These are phyloP conservation scores for Ceraclea dissimilis DNA, from an alignment of 2,888 invertebrate species.

Conservation along the genomic window DNA sequence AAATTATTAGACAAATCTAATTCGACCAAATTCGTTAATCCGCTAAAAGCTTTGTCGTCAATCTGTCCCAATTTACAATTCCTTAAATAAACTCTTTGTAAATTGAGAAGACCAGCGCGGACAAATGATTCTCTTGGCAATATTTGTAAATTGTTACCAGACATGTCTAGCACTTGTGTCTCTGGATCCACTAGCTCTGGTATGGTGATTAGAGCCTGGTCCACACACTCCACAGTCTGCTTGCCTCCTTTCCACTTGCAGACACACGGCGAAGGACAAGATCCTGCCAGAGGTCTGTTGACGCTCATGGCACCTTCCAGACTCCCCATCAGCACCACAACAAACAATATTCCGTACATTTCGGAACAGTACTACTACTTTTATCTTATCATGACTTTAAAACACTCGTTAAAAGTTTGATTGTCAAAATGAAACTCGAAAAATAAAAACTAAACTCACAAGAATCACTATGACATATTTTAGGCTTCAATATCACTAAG, in stretches of 20 bases:
- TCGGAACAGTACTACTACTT: background rate
- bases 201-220: conserved; percentile 73
- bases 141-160: conserved; percentile 78
- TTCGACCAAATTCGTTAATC: conserved; percentile 83
- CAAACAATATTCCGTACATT: conserved; percentile 14
- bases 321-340: conserved; percentile 15
- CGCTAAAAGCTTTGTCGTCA: conserved; percentile 75
- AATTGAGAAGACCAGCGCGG: conserved; percentile 71
- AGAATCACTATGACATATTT: background rate
- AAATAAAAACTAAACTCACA: background rate
- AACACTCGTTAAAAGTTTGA: conserved; percentile 1
- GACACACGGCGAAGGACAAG: conserved; percentile 70
- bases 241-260: conserved; percentile 95
- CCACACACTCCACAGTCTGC: conserved; percentile 85
- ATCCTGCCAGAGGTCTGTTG: conserved; percentile 45
- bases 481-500: background rate
- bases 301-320: conserved; percentile 11
- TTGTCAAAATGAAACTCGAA: background rate
- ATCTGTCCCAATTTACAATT: conserved; percentile 81
- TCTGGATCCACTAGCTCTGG: conserved; percentile 81
- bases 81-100: conserved; percentile 78
- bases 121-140: conserved; percentile 77
- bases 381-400: conserved; percentile 13
- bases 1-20: conserved; percentile 81
- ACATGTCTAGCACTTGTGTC: conserved; percentile 86